Base-by-base conservation (phyloP, 2,113 vertebrate genomes). In the Gorsachius goisagi region DNA sequence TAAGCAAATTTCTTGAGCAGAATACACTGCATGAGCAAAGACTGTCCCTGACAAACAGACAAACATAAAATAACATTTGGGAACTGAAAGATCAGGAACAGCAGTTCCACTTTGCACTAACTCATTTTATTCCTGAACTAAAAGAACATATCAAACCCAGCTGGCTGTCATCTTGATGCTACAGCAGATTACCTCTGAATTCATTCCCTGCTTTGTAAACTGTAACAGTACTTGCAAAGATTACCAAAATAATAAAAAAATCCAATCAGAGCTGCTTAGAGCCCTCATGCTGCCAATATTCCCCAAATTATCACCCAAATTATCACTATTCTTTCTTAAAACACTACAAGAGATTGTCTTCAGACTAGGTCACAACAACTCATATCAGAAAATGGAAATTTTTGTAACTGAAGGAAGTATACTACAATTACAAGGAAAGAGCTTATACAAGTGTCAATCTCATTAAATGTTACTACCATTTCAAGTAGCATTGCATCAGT, bases 21-120 rank as follows among this genome's bases (percentile, higher is more conserved):
- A 74, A 69, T 76, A n/a, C 22, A 76, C 22, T 32, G 47, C 24
- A 56, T 4, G 50, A 69, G 91, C 18, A 52, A 39, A 80, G 45
- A 37, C 16, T 55, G 47, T 55, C n/a, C 47, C 15, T 35, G 37
- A 37, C 45, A 80, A 63, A 68, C 26, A 35, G 37, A 67, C 33
- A 73, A 75, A 75, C 14, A 17, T 47, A 33, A 32, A 56, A 33
- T 6, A 75, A 47, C 22, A 19, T 19, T 63, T 33, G 58, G 30
- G 30, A 74, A 73, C 39, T 73, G 28, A 68, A 80, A 41, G 19
- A 77, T 52, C 60, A 74, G 67, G 45, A 82, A 44, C 26, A 67
- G 33, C 0, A 1, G 35, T n/a, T 82, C 33, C 0, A 0, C 59
- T 64, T 16, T 12, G 33, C 55, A 11, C 8, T 68, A 52, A 52